phyloP scores from a whole-genome alignment of 1,140 invertebrate genomes.

The Antheraea mylitta region DNA sequence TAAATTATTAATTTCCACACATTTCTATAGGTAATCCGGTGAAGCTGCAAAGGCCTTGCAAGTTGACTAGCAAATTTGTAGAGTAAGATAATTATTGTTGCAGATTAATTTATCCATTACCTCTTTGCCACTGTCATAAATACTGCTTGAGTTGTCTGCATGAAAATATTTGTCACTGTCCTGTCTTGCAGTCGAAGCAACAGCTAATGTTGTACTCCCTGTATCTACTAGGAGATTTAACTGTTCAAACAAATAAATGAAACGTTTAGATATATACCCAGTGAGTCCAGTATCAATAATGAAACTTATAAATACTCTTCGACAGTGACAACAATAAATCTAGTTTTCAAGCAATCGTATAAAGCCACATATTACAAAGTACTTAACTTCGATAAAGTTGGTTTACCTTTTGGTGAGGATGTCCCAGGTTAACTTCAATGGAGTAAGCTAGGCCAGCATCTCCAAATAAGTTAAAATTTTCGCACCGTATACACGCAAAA shows the following conservation, averaged over 20 bases:
- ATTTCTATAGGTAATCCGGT: too few species aligned
- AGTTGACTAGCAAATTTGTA: too few species aligned
- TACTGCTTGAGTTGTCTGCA: conserved; percentile 46
- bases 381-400: neutral
- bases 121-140: conserved; percentile 54
- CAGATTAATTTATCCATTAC: conserved; percentile 22
- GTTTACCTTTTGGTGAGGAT: conserved; percentile 62
- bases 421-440: conserved; percentile 55
- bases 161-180: conserved; percentile 58
- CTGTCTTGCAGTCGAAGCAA: conserved; percentile 56
- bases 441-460: conserved; percentile 65
- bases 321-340: too few species aligned
- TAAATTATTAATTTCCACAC: too few species aligned
- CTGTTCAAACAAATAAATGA: conserved; percentile 38
- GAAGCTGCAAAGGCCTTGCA: too few species aligned
- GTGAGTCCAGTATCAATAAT: too few species aligned
- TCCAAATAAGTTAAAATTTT: conserved; percentile 61
- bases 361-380: too few species aligned
- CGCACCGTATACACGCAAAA: conserved; percentile 31
- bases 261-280: too few species aligned
- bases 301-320: too few species aligned
- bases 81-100: too few species aligned
- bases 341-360: too few species aligned
- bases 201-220: conserved; percentile 64
- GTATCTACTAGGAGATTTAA: conserved; percentile 63